Conservation (phyloP, 2,797 vertebrate genomes). For the Lithobates sylvaticus region DNA sequence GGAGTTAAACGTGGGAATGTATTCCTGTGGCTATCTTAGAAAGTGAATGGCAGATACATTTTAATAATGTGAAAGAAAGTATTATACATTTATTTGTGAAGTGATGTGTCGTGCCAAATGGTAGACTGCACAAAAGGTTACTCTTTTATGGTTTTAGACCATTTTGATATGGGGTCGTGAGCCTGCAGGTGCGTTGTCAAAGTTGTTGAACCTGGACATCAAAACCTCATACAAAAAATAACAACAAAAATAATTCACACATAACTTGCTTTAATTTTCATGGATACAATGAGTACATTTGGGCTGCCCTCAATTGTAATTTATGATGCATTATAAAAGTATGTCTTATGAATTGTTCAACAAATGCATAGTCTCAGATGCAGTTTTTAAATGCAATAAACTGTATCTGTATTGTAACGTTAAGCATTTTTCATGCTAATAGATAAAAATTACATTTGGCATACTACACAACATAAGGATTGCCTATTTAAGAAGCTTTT, state of each 20-base stretch:
- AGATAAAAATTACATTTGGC: constrained; percentile 69
- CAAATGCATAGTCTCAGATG: constrained; percentile 58
- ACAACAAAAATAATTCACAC: constrained; percentile 63
- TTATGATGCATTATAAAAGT: constrained; percentile 70
- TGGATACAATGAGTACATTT: constrained; percentile 66
- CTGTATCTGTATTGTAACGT: constrained; percentile 63
- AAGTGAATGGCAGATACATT: constrained; percentile 58
- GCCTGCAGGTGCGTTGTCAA: constrained; percentile 63
- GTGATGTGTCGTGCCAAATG: constrained; percentile 74
- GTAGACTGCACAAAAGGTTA: constrained; percentile 57
- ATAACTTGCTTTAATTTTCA: constrained; percentile 62
- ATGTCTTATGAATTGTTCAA: constrained; percentile 64
- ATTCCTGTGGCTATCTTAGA: constrained; percentile 43
- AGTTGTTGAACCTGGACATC: constrained; percentile 61
- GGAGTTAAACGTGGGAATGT: constrained; percentile 43
- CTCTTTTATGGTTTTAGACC: constrained; percentile 67
- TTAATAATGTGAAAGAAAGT: constrained; percentile 60
- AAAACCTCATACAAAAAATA: constrained; percentile 64
- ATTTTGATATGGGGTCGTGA: constrained; percentile 51
- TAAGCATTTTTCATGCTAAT: constrained; percentile 67
- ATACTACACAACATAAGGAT: constrained; percentile 63
- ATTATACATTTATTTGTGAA: constrained; percentile 68
- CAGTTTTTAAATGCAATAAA: constrained; percentile 68
- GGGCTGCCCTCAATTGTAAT: constrained; percentile 63
- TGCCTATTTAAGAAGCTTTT: constrained; percentile 69